Evolutionary conservation across 2,797 vertebrate species (phyloP), one percentile per base, ranked within the genome.

Genomic region (Lepus oiostolus): DNA sequence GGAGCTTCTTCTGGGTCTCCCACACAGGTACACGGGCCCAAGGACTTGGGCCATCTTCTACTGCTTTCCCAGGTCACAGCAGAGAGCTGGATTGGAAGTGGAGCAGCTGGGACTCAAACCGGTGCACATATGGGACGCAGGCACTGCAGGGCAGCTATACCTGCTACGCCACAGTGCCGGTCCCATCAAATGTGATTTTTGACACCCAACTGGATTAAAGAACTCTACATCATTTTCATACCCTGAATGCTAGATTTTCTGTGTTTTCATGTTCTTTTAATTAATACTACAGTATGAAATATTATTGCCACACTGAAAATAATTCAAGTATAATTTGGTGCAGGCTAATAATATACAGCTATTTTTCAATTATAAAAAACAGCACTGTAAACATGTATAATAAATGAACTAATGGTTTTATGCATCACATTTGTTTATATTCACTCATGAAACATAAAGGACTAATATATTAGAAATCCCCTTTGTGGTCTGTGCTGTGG

Each of bases 281-380:
- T 68, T 67, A 76, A 91, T 80, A 82, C 35, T 71, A 77, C 24
- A 77, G 58, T 14, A 26, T 85, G 63, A 91, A 81, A 85, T 65
- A 76, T 67, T 91, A 47, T 42, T 85, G 32, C 50, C 30, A 68
- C 5, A 74, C n/a, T 58, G 35, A 93, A 84, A 93, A 83, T 62
- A 89, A 80, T 70, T 76, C 74, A 68, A 82, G 63, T 47, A 70
- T 7, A 85, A 86, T 60, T 71, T 85, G 88, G 86, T n/a, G 71
- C 6, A 62, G 22, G 14, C 26, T 90, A 54, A 77, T 38, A 62
- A 85, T 85, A 72, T 67, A 92, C 7, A 92, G 7, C 5, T 83
- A 14, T 38, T 82, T 54, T 68, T 54, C n/a, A 85, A 42, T 86
- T 72, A 13, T 71, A 75, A 67, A 93, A 68, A 58, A 76, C 3